Conservation (phyloP, 1,140 invertebrate genomes). For the Brachionus koreanus region DNA sequence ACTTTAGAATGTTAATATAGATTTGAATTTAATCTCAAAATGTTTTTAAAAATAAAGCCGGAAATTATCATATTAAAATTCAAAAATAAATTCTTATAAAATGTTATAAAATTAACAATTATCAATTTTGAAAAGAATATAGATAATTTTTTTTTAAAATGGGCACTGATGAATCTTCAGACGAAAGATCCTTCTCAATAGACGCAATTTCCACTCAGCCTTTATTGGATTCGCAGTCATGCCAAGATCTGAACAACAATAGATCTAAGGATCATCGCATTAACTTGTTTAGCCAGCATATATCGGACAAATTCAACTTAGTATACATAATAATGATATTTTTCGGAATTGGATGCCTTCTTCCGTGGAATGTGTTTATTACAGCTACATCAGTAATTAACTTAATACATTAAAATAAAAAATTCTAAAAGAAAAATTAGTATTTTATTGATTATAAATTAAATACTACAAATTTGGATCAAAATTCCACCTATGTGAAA, state of each 20-base stretch:
- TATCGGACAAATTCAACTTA: background rate
- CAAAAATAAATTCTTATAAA: too few relatives aligned
- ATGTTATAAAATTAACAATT: too few relatives aligned
- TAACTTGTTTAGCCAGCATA: background rate
- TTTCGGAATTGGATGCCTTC: constrained; percentile 10
- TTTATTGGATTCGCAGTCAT: background rate
- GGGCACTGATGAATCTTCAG: background rate
- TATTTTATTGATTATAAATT: constrained; percentile 41
- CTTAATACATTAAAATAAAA: background rate
- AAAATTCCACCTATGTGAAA: background rate
- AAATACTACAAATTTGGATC: background rate
- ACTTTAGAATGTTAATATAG: too few relatives aligned
- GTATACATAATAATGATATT: background rate
- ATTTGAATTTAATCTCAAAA: too few relatives aligned
- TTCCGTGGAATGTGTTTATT: constrained; percentile 43
- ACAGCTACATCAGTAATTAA: background rate
- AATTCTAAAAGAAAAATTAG: background rate
- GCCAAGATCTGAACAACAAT: background rate
- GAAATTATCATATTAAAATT: too few relatives aligned
- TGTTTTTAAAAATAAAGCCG: too few relatives aligned
- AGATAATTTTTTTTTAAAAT: background rate
- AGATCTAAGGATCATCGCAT: background rate
- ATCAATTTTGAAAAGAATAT: too few relatives aligned
- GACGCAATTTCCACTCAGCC: background rate
- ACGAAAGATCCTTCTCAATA: background rate